A percentile compares a stretch with the other conserved stretches of the same genome.
phyloP scores from a whole-genome alignment of 2,113 vertebrate species.

The Mirounga angustirostris region DNA sequence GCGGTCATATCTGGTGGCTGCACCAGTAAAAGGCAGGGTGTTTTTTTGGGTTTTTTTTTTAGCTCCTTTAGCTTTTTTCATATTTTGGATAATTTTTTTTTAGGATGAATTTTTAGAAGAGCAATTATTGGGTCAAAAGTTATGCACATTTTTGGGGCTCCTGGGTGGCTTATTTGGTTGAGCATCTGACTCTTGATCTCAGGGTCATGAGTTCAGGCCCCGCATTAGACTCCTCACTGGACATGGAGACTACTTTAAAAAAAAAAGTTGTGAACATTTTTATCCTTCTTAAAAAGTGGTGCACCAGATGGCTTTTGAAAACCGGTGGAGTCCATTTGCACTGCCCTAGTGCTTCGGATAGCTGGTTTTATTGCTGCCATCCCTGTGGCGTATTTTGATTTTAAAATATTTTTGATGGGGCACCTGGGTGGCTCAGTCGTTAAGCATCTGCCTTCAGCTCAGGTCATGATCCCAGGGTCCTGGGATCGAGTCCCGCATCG shows the following conservation, averaged over 20 bases:
- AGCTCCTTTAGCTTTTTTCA: not conserved
- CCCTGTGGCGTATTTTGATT: not conserved
- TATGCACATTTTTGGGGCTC: not conserved
- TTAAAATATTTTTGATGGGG: conserved; percentile 34
- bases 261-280: not conserved
- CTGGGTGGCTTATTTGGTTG: not conserved
- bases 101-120: conserved; percentile 29
- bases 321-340: not conserved
- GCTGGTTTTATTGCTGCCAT: not conserved
- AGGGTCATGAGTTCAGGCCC: not conserved
- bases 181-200: not conserved
- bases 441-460: too few species aligned
- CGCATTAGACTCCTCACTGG: too few species aligned
- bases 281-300: not conserved
- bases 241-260: not conserved
- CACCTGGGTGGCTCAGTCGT: too few species aligned
- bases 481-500: too few species aligned
- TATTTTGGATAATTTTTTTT: conserved; percentile 10
- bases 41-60: not conserved
- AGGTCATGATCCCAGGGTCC: too few species aligned
- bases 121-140: not conserved
- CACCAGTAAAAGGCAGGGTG: not conserved
- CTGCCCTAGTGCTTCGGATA: not conserved
- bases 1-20: not conserved
- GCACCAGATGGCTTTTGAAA: not conserved